phyloP scores from a whole-genome alignment of 2,888 invertebrate species.

The Maniola hyperantus region DNA sequence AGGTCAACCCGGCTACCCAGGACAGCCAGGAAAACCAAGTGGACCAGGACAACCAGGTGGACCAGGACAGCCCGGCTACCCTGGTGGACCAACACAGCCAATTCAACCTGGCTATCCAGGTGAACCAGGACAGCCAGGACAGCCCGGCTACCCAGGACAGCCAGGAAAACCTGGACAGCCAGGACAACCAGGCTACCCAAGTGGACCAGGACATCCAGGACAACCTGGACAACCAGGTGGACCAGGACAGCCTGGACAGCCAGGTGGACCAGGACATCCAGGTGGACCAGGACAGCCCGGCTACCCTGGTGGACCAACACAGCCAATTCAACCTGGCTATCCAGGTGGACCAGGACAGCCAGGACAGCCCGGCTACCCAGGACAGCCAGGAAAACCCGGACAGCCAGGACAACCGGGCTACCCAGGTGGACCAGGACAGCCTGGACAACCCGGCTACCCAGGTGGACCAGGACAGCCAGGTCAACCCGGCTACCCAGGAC shows the following conservation, averaged over 20 bases:
- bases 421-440: slow-evolving; percentile 35
- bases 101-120: slow-evolving; percentile 47
- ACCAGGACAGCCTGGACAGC: slow-evolving; percentile 41
- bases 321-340: slow-evolving; percentile 23
- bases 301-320: slow-evolving; percentile 35
- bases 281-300: slow-evolving; percentile 41
- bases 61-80: slow-evolving; percentile 33
- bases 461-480: slow-evolving; percentile 53
- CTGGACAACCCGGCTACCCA: slow-evolving; percentile 49
- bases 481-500: slow-evolving; percentile 32
- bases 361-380: slow-evolving; percentile 17
- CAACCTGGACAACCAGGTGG: slow-evolving; percentile 41
- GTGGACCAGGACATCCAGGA: slow-evolving; percentile 37
- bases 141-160: slow-evolving; percentile 36
- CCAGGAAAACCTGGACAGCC: slow-evolving; percentile 57
- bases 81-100: slow-evolving; percentile 57
- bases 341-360: slow-evolving; percentile 34
- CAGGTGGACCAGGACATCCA: slow-evolving; percentile 36
- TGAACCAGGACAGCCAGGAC: slow-evolving; percentile 44
- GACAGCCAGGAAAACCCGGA: slow-evolving; percentile 36
- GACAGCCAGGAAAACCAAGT: slow-evolving; percentile 37
- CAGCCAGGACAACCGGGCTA: slow-evolving; percentile 33
- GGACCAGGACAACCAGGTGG: slow-evolving; percentile 38
- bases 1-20: slow-evolving; percentile 31
- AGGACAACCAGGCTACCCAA: slow-evolving; percentile 46